Evolutionary conservation across 2,797 vertebrate species (phyloP), one percentile per base, ranked within the genome.

Genomic region (Tamandua tetradactyla): DNA sequence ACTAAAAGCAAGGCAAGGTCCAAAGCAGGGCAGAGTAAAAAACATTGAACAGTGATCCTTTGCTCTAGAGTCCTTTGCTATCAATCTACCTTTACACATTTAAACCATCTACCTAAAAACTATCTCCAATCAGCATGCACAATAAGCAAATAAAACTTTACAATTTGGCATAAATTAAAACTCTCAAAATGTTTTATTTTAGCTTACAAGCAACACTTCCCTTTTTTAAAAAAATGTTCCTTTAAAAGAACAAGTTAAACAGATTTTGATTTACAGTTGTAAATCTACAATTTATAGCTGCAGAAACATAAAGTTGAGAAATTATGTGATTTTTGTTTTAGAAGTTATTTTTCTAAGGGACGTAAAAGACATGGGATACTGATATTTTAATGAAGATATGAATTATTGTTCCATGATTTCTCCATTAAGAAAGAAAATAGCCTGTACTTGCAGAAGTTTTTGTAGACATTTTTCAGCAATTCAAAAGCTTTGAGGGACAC

Each of bases 131-230:
- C 35, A 72, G 62, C 12, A 47, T n/a, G 5, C 10, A 76, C 27
- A 52, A 75, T 14, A 66, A 78, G 4, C 14, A 91, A 80, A 92
- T 72, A 94, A 64, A 85, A 62, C 47, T 88, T 88, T 78, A 76
- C 3, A 92, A 61, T n/a, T n/a, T 47, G 49, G 2, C 12, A 68
- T 90, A 87, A 89, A 59, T 66, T 81, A 87, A 90, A 91, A 68
- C 15, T 76, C 7, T 69, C 15, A 59, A 79, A 89, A 66, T 75
- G 32, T 37, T 61, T 86, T 40, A 37, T 76, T 55, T 71, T 84
- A 25, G 7, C 30, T 82, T 87, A 88, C 20, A 82, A 92, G 25
- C 1, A 78, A 22, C 47, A 59, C 2, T 22, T 79, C 84, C 68
- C 27, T 17, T 68, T 61, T 78, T 88, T 35, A 55, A 55, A 52